Evolutionary conservation across 2,888 invertebrate species (phyloP).

Genomic region (Drosophila infuscata): DNA sequence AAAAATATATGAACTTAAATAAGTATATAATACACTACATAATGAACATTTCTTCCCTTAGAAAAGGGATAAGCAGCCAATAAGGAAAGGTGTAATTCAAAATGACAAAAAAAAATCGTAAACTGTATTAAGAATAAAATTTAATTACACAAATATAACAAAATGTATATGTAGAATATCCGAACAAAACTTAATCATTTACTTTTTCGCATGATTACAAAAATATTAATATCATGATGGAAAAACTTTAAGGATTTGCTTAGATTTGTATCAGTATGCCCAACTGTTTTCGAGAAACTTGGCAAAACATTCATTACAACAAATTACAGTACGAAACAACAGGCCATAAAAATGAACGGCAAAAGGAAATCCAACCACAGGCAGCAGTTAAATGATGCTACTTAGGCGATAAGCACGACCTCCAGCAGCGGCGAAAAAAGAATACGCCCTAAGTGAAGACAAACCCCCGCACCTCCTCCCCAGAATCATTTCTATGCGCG

Average conservation of each 20-base stretch:
- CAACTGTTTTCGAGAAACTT: constrained; percentile 37
- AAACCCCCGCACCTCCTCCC: constrained; percentile 1
- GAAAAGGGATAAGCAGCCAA: neutral
- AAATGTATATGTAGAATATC: neutral
- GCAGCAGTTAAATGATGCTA: constrained; percentile 80
- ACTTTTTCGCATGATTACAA: neutral
- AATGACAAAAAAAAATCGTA: neutral
- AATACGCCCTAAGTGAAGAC: constrained; percentile 29
- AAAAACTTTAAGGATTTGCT: constrained; percentile 34
- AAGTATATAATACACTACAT: neutral
- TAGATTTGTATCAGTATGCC: constrained; percentile 25
- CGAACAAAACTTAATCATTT: neutral
- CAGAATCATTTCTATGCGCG: constrained; percentile 33
- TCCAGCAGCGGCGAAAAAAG: constrained; percentile 33
- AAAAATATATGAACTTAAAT: neutral
- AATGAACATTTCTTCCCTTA: neutral
- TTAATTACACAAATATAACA: neutral
- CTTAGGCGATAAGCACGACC: constrained; percentile 69
- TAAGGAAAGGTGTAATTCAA: neutral
- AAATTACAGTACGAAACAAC: constrained; percentile 59
- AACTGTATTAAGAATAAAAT: neutral
- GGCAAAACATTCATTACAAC: constrained; percentile 61
- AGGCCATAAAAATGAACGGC: constrained; percentile 37
- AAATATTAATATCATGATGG: neutral
- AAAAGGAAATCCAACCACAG: constrained; percentile 60